Evolutionary conservation across 2,113 vertebrate genomes (phyloP).

Genomic region (Megaleporinus macrocephalus): DNA sequence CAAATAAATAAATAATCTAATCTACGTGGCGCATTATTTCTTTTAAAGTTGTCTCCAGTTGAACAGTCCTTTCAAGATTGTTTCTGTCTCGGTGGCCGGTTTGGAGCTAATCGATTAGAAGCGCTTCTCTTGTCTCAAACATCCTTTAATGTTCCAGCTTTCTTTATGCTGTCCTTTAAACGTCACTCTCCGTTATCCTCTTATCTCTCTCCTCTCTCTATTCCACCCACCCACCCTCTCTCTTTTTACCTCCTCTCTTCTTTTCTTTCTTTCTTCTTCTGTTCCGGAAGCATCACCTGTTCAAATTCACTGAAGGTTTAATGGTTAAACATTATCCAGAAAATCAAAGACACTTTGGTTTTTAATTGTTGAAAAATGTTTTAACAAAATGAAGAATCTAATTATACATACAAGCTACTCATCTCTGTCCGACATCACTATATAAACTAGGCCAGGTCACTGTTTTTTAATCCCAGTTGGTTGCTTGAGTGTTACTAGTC

Average conservation of each 20-base stretch:
- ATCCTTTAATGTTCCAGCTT: conserved; percentile 70
- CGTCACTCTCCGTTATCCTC: conserved; percentile 63
- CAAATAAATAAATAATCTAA: conserved; percentile 41
- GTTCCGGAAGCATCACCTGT: neutral
- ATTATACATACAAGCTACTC: too few species aligned
- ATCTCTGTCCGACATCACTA: too few species aligned
- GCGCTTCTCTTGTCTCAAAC: conserved; percentile 66
- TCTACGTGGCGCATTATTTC: conserved; percentile 34
- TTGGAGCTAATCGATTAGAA: conserved; percentile 69
- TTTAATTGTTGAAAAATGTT: too few species aligned
- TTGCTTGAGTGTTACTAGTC: too few species aligned
- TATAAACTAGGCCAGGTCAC: too few species aligned
- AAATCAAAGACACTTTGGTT: too few species aligned
- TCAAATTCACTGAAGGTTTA: neutral
- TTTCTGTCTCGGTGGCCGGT: conserved; percentile 59
- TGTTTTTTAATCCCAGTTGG: too few species aligned
- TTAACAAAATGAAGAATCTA: too few species aligned
- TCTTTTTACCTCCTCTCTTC: neutral
- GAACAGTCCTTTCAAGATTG: conserved; percentile 56
- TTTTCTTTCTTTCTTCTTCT: neutral
- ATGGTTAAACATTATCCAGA: neutral
- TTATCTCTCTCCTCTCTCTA: conserved; percentile 57
- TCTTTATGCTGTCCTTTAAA: conserved; percentile 71
- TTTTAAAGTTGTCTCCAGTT: conserved; percentile 28
- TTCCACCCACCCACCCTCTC: neutral